These are phyloP conservation scores for Criorhina ranunculi DNA, from an alignment of 2,888 invertebrate species.

Conservation along the genomic window DNA sequence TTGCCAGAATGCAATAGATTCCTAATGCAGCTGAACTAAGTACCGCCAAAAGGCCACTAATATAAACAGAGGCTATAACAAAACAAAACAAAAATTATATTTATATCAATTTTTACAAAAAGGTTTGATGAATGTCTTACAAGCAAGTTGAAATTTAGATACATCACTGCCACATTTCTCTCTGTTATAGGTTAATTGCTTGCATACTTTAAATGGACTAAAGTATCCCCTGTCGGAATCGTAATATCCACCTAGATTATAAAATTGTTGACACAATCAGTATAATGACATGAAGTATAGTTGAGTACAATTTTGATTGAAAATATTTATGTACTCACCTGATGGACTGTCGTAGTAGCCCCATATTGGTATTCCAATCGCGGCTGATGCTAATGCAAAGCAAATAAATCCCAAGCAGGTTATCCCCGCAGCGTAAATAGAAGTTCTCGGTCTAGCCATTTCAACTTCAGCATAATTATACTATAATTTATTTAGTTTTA, in stretches of 20 bases:
- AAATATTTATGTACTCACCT: slow-evolving; percentile 85
- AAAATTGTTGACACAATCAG: background rate
- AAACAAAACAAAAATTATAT: slow-evolving; percentile 71
- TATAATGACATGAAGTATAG: slow-evolving; percentile 6
- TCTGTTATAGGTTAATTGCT: slow-evolving; percentile 91
- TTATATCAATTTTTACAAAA: background rate
- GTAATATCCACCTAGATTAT: slow-evolving; percentile 85
- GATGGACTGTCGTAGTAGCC: slow-evolving; percentile 89
- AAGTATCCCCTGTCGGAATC: slow-evolving; percentile 93
- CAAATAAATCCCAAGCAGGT: slow-evolving; percentile 89
- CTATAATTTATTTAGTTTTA: slow-evolving; percentile 43
- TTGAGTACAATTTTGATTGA: slow-evolving; percentile 7
- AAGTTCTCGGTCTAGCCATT: slow-evolving; percentile 84
- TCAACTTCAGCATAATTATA: slow-evolving; percentile 81
- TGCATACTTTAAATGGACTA: slow-evolving; percentile 95
- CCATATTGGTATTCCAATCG: slow-evolving; percentile 94
- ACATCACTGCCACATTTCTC: slow-evolving; percentile 92
- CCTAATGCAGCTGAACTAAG: slow-evolving; percentile 90
- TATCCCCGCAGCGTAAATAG: slow-evolving; percentile 84
- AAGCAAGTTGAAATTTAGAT: slow-evolving; percentile 91
- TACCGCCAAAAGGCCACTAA: slow-evolving; percentile 92
- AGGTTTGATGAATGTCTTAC: slow-evolving; percentile 85
- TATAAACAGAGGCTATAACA: slow-evolving; percentile 90
- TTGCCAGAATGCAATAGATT: slow-evolving; percentile 91
- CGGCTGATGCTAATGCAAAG: slow-evolving; percentile 92